Percentiles rank a stretch among this genome's conserved stretches.
Conservation (phyloP, 2,113 vertebrate genomes). For the Junco hyemalis region DNA sequence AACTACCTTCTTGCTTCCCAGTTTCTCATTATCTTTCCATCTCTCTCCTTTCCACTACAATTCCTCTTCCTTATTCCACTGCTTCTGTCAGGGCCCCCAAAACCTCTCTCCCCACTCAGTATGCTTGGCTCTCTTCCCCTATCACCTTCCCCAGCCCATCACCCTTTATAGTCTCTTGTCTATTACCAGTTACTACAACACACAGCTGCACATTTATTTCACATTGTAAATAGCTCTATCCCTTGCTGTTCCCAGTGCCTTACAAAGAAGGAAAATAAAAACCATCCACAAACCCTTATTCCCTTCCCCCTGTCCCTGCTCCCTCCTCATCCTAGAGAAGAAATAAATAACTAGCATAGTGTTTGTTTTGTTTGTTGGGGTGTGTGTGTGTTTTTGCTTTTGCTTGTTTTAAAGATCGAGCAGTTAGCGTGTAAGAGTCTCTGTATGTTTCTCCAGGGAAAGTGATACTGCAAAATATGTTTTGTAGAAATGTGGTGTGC, state of each 20-base stretch:
- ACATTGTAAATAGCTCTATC: not conserved
- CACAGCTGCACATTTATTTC: not conserved
- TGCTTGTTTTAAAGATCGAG: not conserved
- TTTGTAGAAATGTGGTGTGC: not conserved
- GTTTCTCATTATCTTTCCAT: not conserved
- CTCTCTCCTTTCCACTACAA: not conserved
- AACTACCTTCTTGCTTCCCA: not conserved
- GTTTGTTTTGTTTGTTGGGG: not conserved
- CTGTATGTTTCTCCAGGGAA: not conserved
- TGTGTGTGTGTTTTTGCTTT: not conserved
- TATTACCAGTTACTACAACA: not conserved
- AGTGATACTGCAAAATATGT: not conserved
- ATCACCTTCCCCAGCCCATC: not conserved
- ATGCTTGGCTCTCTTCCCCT: not conserved
- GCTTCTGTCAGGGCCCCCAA: not conserved
- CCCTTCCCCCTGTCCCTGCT: not conserved
- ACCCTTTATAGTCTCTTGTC: not conserved
- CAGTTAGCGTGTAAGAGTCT: not conserved
- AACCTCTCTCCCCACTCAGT: not conserved
- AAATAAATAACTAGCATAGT: not conserved
- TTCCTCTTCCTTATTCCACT: not conserved
- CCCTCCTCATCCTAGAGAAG: not conserved
- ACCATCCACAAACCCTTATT: fast-evolving
- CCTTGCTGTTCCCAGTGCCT: not conserved
- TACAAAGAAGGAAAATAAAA: not conserved